Percentiles rank a stretch among this genome's conserved stretches.
These are phyloP conservation scores for Labeo rohita DNA, from an alignment of 2,113 vertebrate genomes.

Conservation along the genomic window DNA sequence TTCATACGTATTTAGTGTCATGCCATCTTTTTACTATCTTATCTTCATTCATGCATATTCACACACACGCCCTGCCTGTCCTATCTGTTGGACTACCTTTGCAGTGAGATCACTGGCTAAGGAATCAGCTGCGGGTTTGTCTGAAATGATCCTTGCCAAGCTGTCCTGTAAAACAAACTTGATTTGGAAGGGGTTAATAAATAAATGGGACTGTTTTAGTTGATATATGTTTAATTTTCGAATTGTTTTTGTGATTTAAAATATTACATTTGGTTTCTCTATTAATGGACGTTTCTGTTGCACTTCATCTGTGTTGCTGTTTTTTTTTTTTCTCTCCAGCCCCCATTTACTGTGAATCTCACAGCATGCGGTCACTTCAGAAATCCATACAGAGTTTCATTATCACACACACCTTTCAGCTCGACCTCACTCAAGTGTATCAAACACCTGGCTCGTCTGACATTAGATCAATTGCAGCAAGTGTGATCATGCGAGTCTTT, in stretches of 20 bases:
- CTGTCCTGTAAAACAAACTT: neutral
- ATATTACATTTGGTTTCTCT: neutral
- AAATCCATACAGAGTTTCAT: slow-evolving; percentile 27
- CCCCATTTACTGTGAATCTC: slow-evolving; percentile 1
- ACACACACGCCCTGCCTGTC: slow-evolving; percentile 61
- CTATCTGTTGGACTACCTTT: slow-evolving; percentile 69
- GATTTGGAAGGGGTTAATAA: neutral
- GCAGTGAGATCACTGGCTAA: slow-evolving; percentile 71
- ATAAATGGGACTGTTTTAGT: neutral
- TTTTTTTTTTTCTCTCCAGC: neutral
- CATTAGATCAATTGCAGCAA: neutral
- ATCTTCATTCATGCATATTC: slow-evolving; percentile 42
- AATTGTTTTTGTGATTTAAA: neutral
- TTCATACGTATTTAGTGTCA: slow-evolving; percentile 54
- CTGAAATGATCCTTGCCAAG: slow-evolving; percentile 19
- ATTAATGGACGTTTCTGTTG: neutral
- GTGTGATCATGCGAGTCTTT: neutral
- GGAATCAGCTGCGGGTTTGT: slow-evolving; percentile 58
- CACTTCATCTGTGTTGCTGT: neutral
- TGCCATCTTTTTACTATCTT: slow-evolving; percentile 8
- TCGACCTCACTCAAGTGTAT: neutral
- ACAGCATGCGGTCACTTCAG: neutral
- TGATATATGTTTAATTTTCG: neutral
- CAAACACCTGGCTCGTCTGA: neutral
- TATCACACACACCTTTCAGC: neutral